These are phyloP conservation scores for Tipula confusa DNA, from an alignment of 2,888 invertebrate species.

Conservation along the genomic window DNA sequence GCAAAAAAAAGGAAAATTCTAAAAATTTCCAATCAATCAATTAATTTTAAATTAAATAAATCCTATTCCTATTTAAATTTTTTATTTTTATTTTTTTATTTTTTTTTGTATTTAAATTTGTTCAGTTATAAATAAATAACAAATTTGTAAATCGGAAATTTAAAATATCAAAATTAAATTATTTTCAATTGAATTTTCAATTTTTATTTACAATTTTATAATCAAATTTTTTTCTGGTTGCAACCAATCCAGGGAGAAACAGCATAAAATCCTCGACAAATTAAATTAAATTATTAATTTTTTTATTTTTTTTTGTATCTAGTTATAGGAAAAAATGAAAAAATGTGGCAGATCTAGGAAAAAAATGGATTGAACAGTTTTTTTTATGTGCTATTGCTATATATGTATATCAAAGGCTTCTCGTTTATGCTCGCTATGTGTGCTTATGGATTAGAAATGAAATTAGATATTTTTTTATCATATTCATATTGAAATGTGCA, in stretches of 20 bases:
- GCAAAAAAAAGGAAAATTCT: not conserved
- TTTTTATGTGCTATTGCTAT: not conserved
- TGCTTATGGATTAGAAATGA: not conserved
- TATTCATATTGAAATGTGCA: not conserved
- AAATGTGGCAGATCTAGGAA: not conserved
- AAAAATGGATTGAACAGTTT: not conserved
- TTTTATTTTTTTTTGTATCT: not conserved
- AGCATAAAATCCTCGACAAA: not conserved
- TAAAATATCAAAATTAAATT: not conserved
- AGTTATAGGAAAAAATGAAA: not conserved
- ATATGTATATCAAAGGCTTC: not conserved
- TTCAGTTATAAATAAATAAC: not conserved
- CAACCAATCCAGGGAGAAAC: not conserved
- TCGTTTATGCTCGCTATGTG: not conserved
- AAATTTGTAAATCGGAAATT: not conserved
- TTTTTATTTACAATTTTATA: constrained; percentile 15
- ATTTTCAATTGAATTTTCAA: constrained; percentile 20
- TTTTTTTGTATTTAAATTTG: not conserved
- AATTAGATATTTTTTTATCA: not conserved
- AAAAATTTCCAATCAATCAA: not conserved
- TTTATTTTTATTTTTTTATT: too few species aligned
- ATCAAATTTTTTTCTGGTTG: not conserved
- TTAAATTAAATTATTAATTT: constrained; percentile 25
- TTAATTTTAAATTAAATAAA: not conserved
- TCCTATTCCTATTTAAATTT: not conserved